Percentiles rank a stretch among this genome's conserved stretches.
phyloP scores from a whole-genome alignment of 2,888 invertebrate species.

The Caenorhabditis sp. region DNA sequence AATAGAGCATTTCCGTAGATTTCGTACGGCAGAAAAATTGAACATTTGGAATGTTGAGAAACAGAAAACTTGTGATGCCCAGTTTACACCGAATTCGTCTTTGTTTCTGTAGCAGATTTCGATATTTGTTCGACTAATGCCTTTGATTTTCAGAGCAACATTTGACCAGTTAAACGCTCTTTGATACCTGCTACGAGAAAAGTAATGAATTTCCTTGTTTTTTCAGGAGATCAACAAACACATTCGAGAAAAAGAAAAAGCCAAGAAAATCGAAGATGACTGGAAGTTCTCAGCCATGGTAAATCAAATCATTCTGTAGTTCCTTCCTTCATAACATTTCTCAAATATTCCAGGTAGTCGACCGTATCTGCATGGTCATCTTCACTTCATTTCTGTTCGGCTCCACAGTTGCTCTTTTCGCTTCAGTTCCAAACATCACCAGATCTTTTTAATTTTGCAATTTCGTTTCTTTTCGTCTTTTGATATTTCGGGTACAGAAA shows the following conservation, averaged over 20 bases:
- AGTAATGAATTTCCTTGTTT: background rate
- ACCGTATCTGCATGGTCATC: constrained; percentile 75
- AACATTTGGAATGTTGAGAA: no score
- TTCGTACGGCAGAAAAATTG: no score
- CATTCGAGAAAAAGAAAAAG: constrained; percentile 69
- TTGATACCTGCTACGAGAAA: no score
- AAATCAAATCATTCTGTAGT: background rate
- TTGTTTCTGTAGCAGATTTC: no score
- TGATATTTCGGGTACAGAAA: constrained; percentile 19
- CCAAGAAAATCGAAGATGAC: constrained; percentile 71
- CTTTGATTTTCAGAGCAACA: no score
- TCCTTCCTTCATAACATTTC: background rate
- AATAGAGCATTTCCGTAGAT: no score
- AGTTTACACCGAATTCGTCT: no score
- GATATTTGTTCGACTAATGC: no score
- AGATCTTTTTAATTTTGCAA: constrained; percentile 62
- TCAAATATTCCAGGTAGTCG: constrained; percentile 65
- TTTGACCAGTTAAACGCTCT: no score
- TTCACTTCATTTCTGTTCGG: constrained; percentile 71
- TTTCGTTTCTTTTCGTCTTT: constrained; percentile 10
- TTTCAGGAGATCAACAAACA: constrained; percentile 71
- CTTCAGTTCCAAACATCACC: constrained; percentile 70
- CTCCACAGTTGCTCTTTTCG: constrained; percentile 71
- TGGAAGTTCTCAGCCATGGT: constrained; percentile 78
- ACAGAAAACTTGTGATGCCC: no score